Conservation (phyloP, 2,797 vertebrate species). For the Oophaga sylvatica region DNA sequence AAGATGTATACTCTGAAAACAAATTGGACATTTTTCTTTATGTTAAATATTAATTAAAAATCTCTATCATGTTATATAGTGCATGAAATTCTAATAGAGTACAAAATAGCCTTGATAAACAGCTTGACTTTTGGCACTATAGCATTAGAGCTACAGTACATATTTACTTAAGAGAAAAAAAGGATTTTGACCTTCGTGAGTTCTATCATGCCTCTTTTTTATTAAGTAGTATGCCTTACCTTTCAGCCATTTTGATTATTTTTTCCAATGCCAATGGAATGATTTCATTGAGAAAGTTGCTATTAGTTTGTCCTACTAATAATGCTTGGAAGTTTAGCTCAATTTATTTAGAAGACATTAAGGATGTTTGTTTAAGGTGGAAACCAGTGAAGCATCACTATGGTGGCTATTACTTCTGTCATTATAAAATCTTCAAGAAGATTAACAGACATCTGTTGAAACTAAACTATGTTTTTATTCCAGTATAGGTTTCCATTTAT, state of each 20-base stretch:
- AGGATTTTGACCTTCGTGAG: not conserved
- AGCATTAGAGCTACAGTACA: too few species aligned
- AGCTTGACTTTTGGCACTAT: not conserved
- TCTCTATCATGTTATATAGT: too few species aligned
- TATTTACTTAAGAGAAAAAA: not conserved
- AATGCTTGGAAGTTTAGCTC: not conserved
- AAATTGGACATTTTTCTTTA: too few species aligned
- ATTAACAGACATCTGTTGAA: constrained; percentile 44
- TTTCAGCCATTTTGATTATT: not conserved
- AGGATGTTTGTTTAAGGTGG: not conserved
- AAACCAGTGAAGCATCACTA: not conserved
- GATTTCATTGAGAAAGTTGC: not conserved
- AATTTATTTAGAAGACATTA: not conserved
- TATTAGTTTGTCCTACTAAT: not conserved
- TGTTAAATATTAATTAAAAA: not conserved
- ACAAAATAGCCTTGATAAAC: not conserved
- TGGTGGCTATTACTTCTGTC: not conserved
- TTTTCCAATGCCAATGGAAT: not conserved
- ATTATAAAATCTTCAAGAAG: constrained; percentile 5
- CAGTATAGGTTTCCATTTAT: constrained; percentile 26
- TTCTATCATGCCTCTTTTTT: not conserved
- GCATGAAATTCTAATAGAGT: not conserved
- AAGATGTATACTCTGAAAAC: too few species aligned
- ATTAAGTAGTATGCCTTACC: not conserved
- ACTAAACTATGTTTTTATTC: constrained; percentile 31